Conservation (phyloP, 2,888 invertebrate genomes). For the Agrochola litura region DNA sequence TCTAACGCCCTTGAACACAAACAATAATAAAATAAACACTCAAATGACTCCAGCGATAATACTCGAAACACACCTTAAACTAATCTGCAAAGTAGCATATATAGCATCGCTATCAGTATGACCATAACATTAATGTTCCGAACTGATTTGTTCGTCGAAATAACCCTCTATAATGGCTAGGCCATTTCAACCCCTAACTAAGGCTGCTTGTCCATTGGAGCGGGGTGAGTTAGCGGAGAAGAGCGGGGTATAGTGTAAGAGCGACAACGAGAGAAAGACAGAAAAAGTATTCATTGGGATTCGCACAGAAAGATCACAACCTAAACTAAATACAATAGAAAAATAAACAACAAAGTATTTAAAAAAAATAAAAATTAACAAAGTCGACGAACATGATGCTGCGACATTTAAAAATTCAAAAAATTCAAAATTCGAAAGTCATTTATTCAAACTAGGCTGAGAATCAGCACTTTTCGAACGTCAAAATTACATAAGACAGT, state of each 20-base stretch:
- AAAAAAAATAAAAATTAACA: neutral
- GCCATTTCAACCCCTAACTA: constrained; percentile 51
- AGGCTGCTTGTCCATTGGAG: constrained; percentile 27
- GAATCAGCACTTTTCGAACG: too few species aligned
- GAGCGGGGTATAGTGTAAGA: neutral
- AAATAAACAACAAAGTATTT: neutral
- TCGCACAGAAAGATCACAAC: neutral
- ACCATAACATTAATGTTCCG: constrained; percentile 54
- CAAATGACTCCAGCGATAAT: constrained; percentile 33
- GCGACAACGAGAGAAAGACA: neutral
- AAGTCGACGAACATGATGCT: neutral
- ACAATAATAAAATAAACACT: constrained; percentile 25
- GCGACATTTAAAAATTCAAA: neutral
- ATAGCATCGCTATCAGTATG: constrained; percentile 52
- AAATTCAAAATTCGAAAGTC: too few species aligned
- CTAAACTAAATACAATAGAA: too few species aligned
- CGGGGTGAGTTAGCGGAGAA: neutral
- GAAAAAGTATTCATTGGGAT: neutral
- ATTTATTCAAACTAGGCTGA: too few species aligned
- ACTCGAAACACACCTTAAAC: constrained; percentile 48
- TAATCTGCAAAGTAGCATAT: constrained; percentile 51
- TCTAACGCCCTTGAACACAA: constrained; percentile 31
- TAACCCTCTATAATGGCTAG: constrained; percentile 61
- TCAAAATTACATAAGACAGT: too few species aligned
- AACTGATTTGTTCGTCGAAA: constrained; percentile 67